phyloP scores from a whole-genome alignment of 2,888 invertebrate genomes.

The Hymenopus coronatus region DNA sequence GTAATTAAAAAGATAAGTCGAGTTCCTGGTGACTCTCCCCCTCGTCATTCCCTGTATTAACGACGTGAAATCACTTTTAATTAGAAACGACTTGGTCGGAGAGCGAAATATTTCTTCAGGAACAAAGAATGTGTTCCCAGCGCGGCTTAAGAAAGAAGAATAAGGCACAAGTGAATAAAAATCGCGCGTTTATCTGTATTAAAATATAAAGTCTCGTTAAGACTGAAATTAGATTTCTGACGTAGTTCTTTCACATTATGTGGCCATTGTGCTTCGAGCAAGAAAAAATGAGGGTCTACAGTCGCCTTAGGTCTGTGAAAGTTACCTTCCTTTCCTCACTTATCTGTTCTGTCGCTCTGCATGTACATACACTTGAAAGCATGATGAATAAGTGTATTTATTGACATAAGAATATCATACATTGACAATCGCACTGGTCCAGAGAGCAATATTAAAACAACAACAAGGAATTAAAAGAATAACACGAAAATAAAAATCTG shows the following conservation, averaged over 20 bases:
- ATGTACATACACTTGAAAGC: no score
- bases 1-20: slow-evolving; percentile 23
- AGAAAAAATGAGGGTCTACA: not conserved
- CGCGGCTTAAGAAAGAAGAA: not conserved
- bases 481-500: no score
- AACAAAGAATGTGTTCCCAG: not conserved
- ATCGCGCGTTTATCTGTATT: not conserved
- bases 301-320: not conserved
- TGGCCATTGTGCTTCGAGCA: not conserved
- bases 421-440: no score
- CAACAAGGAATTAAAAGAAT: no score
- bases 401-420: no score
- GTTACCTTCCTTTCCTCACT: not conserved
- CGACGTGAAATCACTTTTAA: slow-evolving; percentile 25
- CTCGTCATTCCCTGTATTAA: slow-evolving; percentile 8
- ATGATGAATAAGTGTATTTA: no score
- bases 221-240: not conserved
- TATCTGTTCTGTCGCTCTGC: no score
- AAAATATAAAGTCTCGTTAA: not conserved
- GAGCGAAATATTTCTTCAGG: not conserved
- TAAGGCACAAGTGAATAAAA: not conserved
- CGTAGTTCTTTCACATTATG: not conserved
- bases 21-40: not conserved
- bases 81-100: slow-evolving; percentile 2
- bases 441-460: no score